Conservation (phyloP, 2,113 vertebrate species). For the Carassius auratus region DNA sequence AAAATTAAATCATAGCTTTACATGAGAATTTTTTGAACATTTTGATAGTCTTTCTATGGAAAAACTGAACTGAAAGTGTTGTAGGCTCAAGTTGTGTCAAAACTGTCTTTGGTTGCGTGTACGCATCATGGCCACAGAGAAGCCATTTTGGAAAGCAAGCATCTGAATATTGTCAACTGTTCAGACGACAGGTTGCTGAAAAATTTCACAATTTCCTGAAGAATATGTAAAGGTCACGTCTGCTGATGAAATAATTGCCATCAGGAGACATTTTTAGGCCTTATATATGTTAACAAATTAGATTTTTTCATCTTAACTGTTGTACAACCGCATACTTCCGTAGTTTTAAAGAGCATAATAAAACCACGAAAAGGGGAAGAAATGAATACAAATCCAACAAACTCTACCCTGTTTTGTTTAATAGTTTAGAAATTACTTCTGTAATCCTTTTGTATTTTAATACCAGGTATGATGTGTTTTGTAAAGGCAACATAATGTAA, state of each 20-base stretch:
- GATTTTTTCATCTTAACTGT: not conserved
- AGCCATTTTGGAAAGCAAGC: constrained; percentile 1
- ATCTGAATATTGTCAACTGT: not conserved
- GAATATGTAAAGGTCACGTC: not conserved
- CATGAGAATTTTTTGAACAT: not conserved
- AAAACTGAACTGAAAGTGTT: not conserved
- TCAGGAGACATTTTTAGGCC: not conserved
- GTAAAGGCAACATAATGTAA: not conserved
- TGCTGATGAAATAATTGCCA: not conserved
- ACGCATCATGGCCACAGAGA: not conserved
- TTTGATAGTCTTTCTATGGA: not conserved
- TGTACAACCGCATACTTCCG: not conserved
- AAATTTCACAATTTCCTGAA: not conserved
- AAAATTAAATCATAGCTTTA: not conserved
- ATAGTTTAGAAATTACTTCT: not conserved
- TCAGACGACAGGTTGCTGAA: not conserved
- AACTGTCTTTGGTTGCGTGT: not conserved
- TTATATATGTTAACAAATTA: not conserved
- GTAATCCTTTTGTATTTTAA: not conserved
- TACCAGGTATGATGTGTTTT: not conserved
- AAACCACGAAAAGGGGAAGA: not conserved
- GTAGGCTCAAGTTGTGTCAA: not conserved
- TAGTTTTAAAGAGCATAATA: not conserved
- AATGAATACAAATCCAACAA: not conserved
- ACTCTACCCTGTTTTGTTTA: not conserved